Conservation (phyloP, 2,113 vertebrate species). For the Gallinago undulata region DNA sequence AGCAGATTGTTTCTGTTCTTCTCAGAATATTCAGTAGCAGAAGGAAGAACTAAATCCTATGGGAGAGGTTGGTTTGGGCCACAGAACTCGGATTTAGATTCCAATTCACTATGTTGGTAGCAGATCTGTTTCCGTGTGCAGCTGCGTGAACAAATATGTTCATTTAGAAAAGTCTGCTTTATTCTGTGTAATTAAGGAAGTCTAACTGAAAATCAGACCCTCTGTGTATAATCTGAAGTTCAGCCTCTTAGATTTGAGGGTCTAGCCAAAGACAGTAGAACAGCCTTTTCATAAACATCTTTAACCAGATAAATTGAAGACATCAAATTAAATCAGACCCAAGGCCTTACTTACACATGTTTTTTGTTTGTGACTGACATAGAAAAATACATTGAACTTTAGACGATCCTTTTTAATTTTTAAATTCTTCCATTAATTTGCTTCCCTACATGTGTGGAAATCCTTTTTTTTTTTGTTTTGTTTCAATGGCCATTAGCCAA, state of each 20-base stretch:
- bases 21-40: neutral
- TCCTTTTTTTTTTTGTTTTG: neutral
- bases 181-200: neutral
- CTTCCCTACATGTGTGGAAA: neutral
- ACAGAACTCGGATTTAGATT: neutral
- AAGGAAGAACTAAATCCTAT: neutral
- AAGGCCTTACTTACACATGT: neutral
- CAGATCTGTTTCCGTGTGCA: neutral
- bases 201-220: neutral
- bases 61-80: neutral
- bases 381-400: neutral
- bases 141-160: neutral
- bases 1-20: neutral
- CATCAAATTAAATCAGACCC: neutral
- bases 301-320: neutral
- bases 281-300: neutral
- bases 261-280: neutral
- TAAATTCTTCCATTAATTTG: neutral
- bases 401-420: neutral
- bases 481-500: neutral
- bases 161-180: neutral
- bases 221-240: neutral
- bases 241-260: neutral
- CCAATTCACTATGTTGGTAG: neutral
- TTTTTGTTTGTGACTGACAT: neutral